Evolutionary conservation across 2,888 invertebrate genomes (phyloP).

Genomic region (Galerucella nymphaeae): DNA sequence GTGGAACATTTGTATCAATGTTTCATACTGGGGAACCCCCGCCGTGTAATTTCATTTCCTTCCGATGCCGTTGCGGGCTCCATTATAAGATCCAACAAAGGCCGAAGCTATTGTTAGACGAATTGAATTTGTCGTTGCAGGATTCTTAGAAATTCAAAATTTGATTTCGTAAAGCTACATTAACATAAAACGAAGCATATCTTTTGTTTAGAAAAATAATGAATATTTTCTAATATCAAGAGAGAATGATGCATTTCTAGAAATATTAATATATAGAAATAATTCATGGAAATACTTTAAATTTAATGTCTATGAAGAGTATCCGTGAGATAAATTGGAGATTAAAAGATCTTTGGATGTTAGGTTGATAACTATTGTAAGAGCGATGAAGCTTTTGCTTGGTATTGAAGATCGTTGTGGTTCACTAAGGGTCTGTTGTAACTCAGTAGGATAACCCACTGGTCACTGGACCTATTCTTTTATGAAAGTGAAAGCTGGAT

Average conservation of each 20-base stretch:
- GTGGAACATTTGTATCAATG: conserved; percentile 29
- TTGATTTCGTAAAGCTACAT: background rate
- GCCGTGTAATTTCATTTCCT: conserved; percentile 26
- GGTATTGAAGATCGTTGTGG: too few relatives aligned
- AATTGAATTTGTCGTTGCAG: conserved; percentile 1
- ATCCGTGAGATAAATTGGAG: too few relatives aligned
- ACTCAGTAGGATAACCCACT: too few relatives aligned
- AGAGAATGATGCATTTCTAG: background rate
- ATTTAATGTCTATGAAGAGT: too few relatives aligned
- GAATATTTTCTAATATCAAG: background rate
- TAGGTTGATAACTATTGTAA: too few relatives aligned
- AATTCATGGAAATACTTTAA: too few relatives aligned
- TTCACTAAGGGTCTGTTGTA: too few relatives aligned
- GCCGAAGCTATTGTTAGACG: background rate
- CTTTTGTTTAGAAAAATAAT: background rate
- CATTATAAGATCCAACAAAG: conserved; percentile 16
- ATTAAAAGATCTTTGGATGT: too few relatives aligned
- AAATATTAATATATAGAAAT: too few relatives aligned
- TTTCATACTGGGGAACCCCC: conserved; percentile 23
- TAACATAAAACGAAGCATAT: background rate
- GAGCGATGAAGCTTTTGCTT: too few relatives aligned
- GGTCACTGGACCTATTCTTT: too few relatives aligned
- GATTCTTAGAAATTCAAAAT: background rate
- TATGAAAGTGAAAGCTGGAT: too few relatives aligned
- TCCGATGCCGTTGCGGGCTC: background rate